Percentiles rank a stretch among this genome's conserved stretches.
phyloP scores from a whole-genome alignment of 2,888 invertebrate species.

The Liopterus haemorrhoidalis region DNA sequence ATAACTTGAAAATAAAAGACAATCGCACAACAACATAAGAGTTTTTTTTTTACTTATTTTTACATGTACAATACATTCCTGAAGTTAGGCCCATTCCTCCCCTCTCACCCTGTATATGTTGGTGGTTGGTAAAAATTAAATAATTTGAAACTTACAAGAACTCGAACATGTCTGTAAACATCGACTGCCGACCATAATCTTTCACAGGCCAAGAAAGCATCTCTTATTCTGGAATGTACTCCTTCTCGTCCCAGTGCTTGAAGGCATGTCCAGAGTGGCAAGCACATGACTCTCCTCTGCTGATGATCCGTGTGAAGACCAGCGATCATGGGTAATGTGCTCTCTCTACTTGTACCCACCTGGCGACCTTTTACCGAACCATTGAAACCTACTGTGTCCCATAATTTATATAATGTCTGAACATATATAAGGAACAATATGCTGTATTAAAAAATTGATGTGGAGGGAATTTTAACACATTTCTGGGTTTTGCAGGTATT shows the following conservation, averaged over 20 bases:
- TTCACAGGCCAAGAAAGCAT: constrained; percentile 69
- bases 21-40: not conserved
- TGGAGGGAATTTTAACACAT: too few relatives aligned
- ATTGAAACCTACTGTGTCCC: constrained; percentile 44
- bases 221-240: constrained; percentile 62
- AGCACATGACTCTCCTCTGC: constrained; percentile 62
- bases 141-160: constrained; percentile 55
- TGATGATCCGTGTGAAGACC: constrained; percentile 51
- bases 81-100: too few relatives aligned
- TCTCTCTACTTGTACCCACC: constrained; percentile 49
- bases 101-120: too few relatives aligned
- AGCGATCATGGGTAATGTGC: constrained; percentile 54
- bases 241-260: constrained; percentile 67
- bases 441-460: constrained; percentile 1
- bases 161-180: constrained; percentile 60
- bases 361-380: constrained; percentile 37
- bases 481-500: too few relatives aligned
- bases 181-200: constrained; percentile 55
- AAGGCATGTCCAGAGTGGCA: constrained; percentile 80
- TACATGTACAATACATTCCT: not conserved
- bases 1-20: too few relatives aligned
- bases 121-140: too few relatives aligned
- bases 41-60: not conserved
- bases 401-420: constrained; percentile 43
- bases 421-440: constrained; percentile 33